phyloP scores from a whole-genome alignment of 1,140 invertebrate genomes.

The Drosophila arizonae region DNA sequence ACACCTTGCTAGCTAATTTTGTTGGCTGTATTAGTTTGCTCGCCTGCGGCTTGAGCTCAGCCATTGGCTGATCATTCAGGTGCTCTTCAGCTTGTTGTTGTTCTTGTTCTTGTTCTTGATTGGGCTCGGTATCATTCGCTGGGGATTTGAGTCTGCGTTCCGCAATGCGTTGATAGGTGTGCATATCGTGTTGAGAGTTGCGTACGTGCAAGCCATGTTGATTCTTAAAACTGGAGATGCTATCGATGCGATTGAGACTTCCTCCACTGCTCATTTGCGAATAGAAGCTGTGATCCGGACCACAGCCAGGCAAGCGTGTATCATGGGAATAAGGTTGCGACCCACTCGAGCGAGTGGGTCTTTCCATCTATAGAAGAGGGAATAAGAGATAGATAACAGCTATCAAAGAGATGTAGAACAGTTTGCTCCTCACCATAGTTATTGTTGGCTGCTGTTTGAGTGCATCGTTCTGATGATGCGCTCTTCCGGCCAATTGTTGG shows the following conservation, averaged over 20 bases:
- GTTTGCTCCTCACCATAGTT: too few relatives aligned
- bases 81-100: not conserved
- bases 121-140: too few relatives aligned
- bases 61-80: not conserved
- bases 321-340: too few relatives aligned
- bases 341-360: too few relatives aligned
- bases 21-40: too few relatives aligned
- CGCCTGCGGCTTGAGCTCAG: too few relatives aligned
- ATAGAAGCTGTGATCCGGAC: not conserved
- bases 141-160: not conserved
- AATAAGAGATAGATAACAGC: too few relatives aligned
- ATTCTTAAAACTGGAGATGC: constrained; percentile 18
- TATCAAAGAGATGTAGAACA: too few relatives aligned
- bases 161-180: constrained; percentile 12
- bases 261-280: not conserved
- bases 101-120: not conserved
- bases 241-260: constrained; percentile 26
- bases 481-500: not conserved
- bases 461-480: not conserved
- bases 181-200: constrained; percentile 6
- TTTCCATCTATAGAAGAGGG: too few relatives aligned
- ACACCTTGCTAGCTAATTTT: too few relatives aligned
- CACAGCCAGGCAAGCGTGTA: not conserved
- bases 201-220: not conserved
- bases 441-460: not conserved